Evolutionary conservation across 35 echinoderm and acorn worm genomes (phyloP).

Genomic region (Patiria miniata): DNA sequence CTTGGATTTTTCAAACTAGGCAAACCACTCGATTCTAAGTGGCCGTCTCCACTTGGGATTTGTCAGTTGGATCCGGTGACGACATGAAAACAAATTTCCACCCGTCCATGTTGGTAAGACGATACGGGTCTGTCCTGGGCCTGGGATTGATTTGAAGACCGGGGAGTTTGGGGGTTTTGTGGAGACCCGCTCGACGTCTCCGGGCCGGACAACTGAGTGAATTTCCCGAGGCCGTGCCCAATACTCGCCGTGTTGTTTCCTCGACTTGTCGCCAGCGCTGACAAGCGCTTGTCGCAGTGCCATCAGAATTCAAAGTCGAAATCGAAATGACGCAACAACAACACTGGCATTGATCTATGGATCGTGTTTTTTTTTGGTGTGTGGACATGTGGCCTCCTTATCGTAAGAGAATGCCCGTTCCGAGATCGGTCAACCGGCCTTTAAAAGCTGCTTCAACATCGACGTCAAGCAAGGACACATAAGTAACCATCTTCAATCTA

Average conservation of each 20-base stretch:
- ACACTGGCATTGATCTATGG: neutral
- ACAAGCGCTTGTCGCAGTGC: neutral
- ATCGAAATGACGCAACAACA: conserved; percentile 14
- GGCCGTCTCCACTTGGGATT: conserved; percentile 16
- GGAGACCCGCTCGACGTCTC: neutral
- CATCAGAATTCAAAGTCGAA: conserved; percentile 1
- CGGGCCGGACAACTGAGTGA: neutral
- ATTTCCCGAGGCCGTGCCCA: conserved; percentile 22
- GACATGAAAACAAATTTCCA: conserved; percentile 9
- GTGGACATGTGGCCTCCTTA: too few relatives aligned
- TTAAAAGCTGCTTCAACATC: too few relatives aligned
- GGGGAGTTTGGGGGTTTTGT: neutral
- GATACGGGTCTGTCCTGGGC: neutral
- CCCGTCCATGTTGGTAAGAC: neutral
- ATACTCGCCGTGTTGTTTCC: conserved; percentile 12
- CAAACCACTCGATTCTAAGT: conserved; percentile 21
- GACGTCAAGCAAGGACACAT: too few relatives aligned
- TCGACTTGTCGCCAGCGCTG: neutral
- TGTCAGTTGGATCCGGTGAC: conserved; percentile 16
- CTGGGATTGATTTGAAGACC: neutral
- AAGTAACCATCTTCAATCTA: too few relatives aligned
- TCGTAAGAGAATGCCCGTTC: too few relatives aligned
- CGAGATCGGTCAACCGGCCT: too few relatives aligned
- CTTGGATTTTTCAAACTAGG: conserved; percentile 19
- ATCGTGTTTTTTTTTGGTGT: too few relatives aligned